A percentile compares a stretch with the other conserved stretches of the same genome.
Conservation (phyloP, 2,797 vertebrate species). For the Potorous gilbertii region DNA sequence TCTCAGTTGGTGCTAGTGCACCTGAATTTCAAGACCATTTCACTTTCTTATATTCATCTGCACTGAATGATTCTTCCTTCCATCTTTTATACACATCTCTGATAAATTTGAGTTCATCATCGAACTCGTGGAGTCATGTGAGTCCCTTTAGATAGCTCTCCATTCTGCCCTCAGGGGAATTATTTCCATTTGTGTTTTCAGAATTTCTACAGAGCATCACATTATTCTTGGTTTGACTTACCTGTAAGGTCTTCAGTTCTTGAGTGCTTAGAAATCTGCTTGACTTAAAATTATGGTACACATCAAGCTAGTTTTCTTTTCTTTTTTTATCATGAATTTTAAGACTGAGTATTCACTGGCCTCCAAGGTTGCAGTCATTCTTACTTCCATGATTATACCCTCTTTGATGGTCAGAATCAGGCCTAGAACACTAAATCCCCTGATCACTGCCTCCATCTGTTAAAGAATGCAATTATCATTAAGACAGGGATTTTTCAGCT, state of each 20-base stretch:
- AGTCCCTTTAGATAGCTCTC: neutral
- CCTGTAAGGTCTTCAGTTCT: neutral
- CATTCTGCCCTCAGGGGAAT: neutral
- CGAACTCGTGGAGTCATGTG: neutral
- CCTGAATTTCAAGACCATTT: neutral
- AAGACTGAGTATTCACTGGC: neutral
- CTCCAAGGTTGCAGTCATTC: neutral
- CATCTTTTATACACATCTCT: neutral
- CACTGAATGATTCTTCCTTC: neutral
- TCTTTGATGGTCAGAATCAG: neutral
- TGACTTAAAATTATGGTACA: neutral
- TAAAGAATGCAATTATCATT: neutral
- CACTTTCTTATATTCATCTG: neutral
- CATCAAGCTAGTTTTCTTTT: neutral
- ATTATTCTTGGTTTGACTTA: neutral
- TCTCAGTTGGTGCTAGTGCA: neutral
- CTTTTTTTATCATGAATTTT: neutral
- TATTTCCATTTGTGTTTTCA: neutral
- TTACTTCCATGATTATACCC: neutral
- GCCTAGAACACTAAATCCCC: neutral
- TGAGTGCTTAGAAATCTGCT: neutral
- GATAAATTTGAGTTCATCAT: neutral
- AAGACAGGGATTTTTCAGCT: neutral
- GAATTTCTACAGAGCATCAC: neutral
- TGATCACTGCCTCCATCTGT: neutral